These are phyloP conservation scores for Neoseiulus cucumeris DNA, from an alignment of 1,140 invertebrate genomes.

Conservation along the genomic window DNA sequence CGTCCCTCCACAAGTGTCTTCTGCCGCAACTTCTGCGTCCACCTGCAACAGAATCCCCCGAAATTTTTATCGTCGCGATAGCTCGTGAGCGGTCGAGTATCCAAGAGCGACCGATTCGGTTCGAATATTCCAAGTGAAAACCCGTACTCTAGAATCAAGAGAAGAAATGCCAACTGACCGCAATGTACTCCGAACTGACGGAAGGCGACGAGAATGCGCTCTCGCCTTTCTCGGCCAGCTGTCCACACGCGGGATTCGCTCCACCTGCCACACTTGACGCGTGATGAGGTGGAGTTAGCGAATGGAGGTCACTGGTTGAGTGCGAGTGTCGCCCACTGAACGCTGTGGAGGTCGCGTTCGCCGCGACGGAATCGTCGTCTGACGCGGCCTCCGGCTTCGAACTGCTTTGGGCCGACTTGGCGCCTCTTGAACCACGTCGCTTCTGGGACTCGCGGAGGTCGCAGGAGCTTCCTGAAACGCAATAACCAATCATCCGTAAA, in stretches of 20 bases:
- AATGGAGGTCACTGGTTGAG: conserved; percentile 51
- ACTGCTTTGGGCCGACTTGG: neutral
- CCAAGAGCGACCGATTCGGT: too few relatives aligned
- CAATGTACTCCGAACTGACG: conserved; percentile 9
- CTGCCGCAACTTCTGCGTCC: neutral
- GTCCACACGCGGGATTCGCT: neutral
- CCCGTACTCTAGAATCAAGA: too few relatives aligned
- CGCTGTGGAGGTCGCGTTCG: neutral
- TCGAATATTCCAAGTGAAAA: too few relatives aligned
- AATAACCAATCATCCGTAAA: too few relatives aligned
- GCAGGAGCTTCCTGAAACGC: conserved; percentile 14
- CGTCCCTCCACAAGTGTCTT: neutral
- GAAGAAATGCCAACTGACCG: neutral
- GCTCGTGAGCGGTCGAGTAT: too few relatives aligned
- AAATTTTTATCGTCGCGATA: too few relatives aligned
- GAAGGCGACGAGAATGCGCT: neutral
- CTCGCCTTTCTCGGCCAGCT: conserved; percentile 9
- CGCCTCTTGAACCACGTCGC: conserved; percentile 35
- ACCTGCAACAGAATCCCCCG: neutral
- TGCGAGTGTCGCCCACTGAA: conserved; percentile 24
- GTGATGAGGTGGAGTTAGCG: neutral
- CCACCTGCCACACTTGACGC: neutral
- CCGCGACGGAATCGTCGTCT: neutral
- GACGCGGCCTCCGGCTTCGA: neutral
- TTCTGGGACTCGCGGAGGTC: conserved; percentile 16